These are phyloP conservation scores for Menura novaehollandiae DNA, from an alignment of 2,113 vertebrate genomes.

Conservation along the genomic window DNA sequence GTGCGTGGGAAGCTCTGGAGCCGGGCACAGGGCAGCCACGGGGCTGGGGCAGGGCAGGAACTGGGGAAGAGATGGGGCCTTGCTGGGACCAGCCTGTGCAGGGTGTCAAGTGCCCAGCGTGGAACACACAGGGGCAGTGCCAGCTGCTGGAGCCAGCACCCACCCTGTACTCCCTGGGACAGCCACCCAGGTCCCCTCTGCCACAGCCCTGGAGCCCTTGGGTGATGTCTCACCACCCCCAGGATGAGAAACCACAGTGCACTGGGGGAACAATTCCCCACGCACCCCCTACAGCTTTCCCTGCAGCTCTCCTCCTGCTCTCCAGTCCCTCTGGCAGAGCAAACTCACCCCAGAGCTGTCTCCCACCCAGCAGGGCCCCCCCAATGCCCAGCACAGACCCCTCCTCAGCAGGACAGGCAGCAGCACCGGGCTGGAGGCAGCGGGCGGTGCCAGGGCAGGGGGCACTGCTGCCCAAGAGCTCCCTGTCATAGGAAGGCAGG, in stretches of 20 bases:
- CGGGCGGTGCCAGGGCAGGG: rapidly evolving
- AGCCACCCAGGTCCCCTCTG: not conserved
- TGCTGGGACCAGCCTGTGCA: rapidly evolving
- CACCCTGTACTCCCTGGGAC: not conserved
- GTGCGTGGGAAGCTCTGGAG: rapidly evolving
- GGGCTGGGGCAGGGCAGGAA: not conserved
- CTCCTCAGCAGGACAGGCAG: not conserved
- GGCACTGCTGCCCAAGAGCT: not conserved
- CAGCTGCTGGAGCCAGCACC: not conserved
- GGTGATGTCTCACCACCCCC: rapidly evolving
- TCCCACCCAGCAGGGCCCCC: not conserved
- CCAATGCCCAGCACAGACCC: rapidly evolving
- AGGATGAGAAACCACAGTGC: not conserved
- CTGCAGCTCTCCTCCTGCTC: not conserved
- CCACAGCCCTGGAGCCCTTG: rapidly evolving
- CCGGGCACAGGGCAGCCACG: rapidly evolving
- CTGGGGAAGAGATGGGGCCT: rapidly evolving
- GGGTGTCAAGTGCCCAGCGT: rapidly evolving
- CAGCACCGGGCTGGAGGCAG: not conserved
- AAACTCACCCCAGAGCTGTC: rapidly evolving
- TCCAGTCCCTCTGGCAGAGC: rapidly evolving
- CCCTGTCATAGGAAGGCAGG: not conserved
- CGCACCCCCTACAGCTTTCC: not conserved
- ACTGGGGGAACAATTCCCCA: not conserved
- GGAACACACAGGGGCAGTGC: too few species aligned